A percentile compares a stretch with the other conserved stretches of the same genome.
phyloP scores from a whole-genome alignment of 2,113 vertebrate species.

The Bufo gargarizans region DNA sequence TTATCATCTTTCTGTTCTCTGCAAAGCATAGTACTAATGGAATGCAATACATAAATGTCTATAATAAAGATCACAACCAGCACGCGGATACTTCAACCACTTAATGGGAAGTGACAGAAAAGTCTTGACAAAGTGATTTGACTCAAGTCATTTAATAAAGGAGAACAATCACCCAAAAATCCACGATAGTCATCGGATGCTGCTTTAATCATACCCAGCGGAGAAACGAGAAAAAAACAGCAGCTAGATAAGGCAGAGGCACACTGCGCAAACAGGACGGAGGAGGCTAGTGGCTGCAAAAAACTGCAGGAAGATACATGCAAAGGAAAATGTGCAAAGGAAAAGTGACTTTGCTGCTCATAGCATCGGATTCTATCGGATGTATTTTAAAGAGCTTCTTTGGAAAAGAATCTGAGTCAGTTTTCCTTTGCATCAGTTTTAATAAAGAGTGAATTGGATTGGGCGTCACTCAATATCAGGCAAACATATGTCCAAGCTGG shows the following conservation, averaged over 20 bases:
- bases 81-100: not conserved
- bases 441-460: too few species aligned
- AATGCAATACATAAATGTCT: slow-evolving; percentile 44
- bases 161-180: slow-evolving; percentile 16
- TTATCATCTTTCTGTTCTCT: slow-evolving; percentile 23
- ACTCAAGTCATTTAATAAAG: slow-evolving; percentile 28
- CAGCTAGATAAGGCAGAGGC: not conserved
- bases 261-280: not conserved
- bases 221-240: not conserved
- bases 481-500: too few species aligned
- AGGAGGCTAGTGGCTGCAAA: not conserved
- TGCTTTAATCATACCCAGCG: not conserved
- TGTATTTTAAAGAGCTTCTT: too few species aligned
- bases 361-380: too few species aligned
- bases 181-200: not conserved
- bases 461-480: too few species aligned
- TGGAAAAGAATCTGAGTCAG: too few species aligned
- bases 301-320: not conserved
- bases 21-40: slow-evolving; percentile 27
- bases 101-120: slow-evolving; percentile 37
- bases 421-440: too few species aligned
- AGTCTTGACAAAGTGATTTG: slow-evolving; percentile 28
- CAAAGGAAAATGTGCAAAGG: too few species aligned
- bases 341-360: too few species aligned
- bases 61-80: slow-evolving; percentile 32